Evolutionary conservation across 2,888 invertebrate species (phyloP).

Genomic region (Trileptium ribeirensis): DNA sequence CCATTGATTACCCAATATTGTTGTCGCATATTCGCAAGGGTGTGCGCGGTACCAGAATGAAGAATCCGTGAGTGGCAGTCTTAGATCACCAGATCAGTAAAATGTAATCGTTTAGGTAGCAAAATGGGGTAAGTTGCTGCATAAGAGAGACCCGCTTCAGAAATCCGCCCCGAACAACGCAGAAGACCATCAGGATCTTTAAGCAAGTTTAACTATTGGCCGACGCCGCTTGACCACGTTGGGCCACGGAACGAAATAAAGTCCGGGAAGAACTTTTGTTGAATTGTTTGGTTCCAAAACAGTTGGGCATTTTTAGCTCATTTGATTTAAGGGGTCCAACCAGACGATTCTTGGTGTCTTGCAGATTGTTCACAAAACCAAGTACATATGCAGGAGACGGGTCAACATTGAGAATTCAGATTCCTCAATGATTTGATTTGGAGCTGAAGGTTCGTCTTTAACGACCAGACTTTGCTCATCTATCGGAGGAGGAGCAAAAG

Average conservation of each 20-base stretch:
- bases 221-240: background rate
- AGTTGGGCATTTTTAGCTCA: background rate
- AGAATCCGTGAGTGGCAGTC: background rate
- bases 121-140: background rate
- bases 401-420: background rate
- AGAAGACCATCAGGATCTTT: background rate
- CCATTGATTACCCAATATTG: background rate
- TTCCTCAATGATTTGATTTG: background rate
- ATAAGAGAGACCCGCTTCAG: background rate
- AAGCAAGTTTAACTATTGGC: background rate
- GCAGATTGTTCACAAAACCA: background rate
- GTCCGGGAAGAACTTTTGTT: background rate
- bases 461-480: background rate
- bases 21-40: background rate
- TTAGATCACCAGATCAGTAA: background rate
- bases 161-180: slow-evolving; percentile 6
- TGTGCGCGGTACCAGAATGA: background rate
- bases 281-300: background rate
- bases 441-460: background rate
- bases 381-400: background rate
- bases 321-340: background rate
- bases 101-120: background rate
- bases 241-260: background rate
- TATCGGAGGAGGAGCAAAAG: background rate
- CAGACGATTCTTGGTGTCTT: background rate